Evolutionary conservation across 2,888 invertebrate species (phyloP), one percentile per base, ranked within the genome.

Genomic region (Drosophila melanosoma): DNA sequence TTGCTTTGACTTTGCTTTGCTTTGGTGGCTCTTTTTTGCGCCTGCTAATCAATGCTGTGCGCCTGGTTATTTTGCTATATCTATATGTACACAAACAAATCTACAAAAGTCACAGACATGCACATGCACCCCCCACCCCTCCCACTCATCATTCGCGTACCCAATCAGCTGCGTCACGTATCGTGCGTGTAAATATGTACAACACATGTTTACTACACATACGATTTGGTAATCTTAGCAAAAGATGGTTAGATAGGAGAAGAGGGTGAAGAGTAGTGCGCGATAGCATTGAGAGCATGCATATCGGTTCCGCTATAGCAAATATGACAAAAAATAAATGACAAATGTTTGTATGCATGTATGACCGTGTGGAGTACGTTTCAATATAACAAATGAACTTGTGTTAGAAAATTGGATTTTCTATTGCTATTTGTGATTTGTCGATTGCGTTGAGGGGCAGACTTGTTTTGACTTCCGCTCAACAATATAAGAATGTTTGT

Each of bases 81-180:
- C 90, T 90, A 88, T 88, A 88, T 88, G 90, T 88, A 88, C 89
- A 87, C 87, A 89, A 88, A 90, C 87, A 88, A 89, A 90, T 90
- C 89, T 90, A 90, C 90, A 90, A 90, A 87, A 86, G 88, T 75
- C 88, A 75, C 85, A 84, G 85, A 87, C 85, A 84, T 82, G 89
- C 77, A 87, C 70, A 81, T 76, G 87, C 71, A 68, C 35, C 7
- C 54, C 20, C 63, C 59, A 33, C n/a, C 26, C 70, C 40, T 45
- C 3, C 33, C 26, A 23, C 1, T 53, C 0, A 1, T 4, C 33
- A 17, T 38, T 52, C 35, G 58, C 56, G 6, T 42, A 11, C 8
- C 42, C 54, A 12, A 60, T 56, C 42, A 61, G 35, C 42, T 38
- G 32, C 72, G 42, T 58, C 48, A 66, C 77, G 72, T 76, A 64